A percentile compares a stretch with the other conserved stretches of the same genome.
These are phyloP conservation scores for Dolichoris vasculosae DNA, from an alignment of 1,140 invertebrate species.

Conservation along the genomic window DNA sequence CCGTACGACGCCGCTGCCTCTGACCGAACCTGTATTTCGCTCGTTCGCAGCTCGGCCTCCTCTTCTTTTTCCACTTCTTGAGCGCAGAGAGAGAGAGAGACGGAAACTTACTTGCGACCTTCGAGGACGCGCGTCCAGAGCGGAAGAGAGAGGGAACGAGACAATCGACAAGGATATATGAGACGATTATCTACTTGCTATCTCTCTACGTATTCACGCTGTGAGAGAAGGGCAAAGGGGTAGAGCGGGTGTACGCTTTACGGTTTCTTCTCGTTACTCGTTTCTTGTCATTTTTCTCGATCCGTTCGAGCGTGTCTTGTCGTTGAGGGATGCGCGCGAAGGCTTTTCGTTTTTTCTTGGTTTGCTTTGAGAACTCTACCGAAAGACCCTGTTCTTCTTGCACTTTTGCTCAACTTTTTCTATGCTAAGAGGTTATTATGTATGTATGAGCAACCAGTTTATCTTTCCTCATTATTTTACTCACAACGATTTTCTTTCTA, in stretches of 20 bases:
- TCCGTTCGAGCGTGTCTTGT: neutral
- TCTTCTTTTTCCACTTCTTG: slow-evolving; percentile 46
- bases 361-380: neutral
- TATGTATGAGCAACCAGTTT: no score
- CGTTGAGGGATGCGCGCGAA: neutral
- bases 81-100: slow-evolving; percentile 31
- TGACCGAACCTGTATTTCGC: slow-evolving; percentile 61
- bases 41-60: slow-evolving; percentile 39
- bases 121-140: slow-evolving; percentile 52
- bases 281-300: slow-evolving; percentile 8
- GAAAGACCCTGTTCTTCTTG: neutral
- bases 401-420: neutral
- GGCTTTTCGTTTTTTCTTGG: neutral
- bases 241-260: neutral
- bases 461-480: no score
- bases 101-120: slow-evolving; percentile 46
- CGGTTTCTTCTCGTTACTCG: neutral
- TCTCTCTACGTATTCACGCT: neutral
- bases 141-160: neutral
- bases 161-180: neutral
- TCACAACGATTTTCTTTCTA: no score
- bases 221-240: neutral
- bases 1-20: slow-evolving; percentile 55
- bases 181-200: slow-evolving; percentile 15
- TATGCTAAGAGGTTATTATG: neutral